A percentile compares a stretch with the other conserved stretches of the same genome.
These are phyloP conservation scores for Aricia artaxerxes DNA, from an alignment of 2,888 invertebrate species.

Conservation along the genomic window DNA sequence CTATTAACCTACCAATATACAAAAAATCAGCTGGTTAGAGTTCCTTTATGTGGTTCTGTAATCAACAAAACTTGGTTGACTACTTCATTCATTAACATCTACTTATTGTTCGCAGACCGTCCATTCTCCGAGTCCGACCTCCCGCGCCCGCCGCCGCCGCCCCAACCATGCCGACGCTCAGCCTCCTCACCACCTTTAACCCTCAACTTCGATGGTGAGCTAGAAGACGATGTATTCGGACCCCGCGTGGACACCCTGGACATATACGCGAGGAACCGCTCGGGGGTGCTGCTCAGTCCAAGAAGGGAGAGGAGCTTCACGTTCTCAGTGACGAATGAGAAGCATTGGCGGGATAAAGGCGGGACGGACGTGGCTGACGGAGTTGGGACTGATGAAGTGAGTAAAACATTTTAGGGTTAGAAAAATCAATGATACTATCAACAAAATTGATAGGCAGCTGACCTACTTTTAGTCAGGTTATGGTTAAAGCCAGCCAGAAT, in stretches of 20 bases:
- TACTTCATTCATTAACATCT: too few species aligned
- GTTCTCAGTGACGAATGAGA: conserved; percentile 69
- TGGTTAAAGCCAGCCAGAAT: too few species aligned
- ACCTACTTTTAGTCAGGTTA: too few species aligned
- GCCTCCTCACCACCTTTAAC: conserved; percentile 68
- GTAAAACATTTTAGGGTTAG: conserved; percentile 37
- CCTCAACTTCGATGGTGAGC: conserved; percentile 63
- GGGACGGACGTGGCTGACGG: conserved; percentile 71
- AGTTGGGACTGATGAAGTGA: conserved; percentile 65
- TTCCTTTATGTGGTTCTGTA: too few species aligned
- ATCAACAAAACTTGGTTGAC: too few species aligned
- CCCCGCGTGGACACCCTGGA: conserved; percentile 62
- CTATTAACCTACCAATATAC: too few species aligned
- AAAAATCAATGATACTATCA: too few species aligned
- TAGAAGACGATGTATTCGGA: conserved; percentile 75
- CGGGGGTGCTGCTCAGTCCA: conserved; percentile 66
- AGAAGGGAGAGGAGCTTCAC: conserved; percentile 67
- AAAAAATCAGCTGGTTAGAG: too few species aligned
- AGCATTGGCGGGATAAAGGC: conserved; percentile 75
- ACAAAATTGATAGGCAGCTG: too few species aligned
- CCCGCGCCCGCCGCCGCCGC: conserved; percentile 52
- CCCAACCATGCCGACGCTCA: conserved; percentile 59
- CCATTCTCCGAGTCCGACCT: conserved; percentile 72
- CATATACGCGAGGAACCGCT: conserved; percentile 67
- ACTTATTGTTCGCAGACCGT: conserved; percentile 57